Percentiles rank a stretch among this genome's conserved stretches.
Conservation (phyloP, 2,113 vertebrate genomes). For the Heterotis niloticus region DNA sequence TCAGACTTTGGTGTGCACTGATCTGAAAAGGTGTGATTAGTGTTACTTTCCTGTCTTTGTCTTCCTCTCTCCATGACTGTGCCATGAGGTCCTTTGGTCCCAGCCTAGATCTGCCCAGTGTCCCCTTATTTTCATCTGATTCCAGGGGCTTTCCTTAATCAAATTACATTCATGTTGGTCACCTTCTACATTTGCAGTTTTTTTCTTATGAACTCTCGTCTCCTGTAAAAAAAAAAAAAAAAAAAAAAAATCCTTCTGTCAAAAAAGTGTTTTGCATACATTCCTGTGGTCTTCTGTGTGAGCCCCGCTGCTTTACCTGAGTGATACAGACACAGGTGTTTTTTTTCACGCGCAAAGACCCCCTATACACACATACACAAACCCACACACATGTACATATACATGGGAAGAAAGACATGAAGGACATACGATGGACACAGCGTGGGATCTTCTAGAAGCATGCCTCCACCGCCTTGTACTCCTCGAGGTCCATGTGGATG, state of each 20-base stretch:
- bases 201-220: neutral
- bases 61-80: neutral
- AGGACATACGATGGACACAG: neutral
- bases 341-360: too few relatives aligned
- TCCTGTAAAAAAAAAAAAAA: too few relatives aligned
- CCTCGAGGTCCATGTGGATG: neutral
- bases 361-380: too few relatives aligned
- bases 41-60: neutral
- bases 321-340: too few relatives aligned
- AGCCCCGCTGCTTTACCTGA: neutral
- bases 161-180: neutral
- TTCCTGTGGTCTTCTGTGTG: neutral
- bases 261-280: neutral
- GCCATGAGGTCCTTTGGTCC: neutral
- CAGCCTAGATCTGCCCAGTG: neutral
- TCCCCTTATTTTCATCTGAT: neutral
- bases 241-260: too few relatives aligned
- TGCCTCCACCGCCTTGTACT: neutral
- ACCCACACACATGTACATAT: too few relatives aligned
- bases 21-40: neutral
- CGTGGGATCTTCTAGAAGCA: neutral
- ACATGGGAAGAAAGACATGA: neutral
- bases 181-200: neutral
- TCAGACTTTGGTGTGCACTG: neutral
- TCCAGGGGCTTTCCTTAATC: neutral